phyloP scores from a whole-genome alignment of 2,113 vertebrate species.

The Serinus canaria region DNA sequence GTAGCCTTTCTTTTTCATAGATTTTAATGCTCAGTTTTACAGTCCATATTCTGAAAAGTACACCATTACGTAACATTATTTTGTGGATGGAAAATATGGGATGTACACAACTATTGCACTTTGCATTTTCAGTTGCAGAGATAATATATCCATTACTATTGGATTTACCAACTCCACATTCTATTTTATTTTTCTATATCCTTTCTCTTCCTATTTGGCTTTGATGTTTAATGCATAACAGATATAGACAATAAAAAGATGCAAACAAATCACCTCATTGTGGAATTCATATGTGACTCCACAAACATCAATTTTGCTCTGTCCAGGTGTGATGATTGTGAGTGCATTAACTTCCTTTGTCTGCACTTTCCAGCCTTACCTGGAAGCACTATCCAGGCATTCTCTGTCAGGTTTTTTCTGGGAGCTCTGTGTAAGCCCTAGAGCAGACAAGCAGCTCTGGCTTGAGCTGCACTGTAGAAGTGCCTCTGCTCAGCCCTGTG shows the following conservation, averaged over 20 bases:
- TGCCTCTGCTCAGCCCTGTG: neutral
- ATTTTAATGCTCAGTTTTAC: neutral
- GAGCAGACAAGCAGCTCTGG: neutral
- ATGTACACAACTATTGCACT: neutral
- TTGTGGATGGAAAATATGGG: neutral
- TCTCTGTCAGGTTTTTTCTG: neutral
- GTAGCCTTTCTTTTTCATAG: neutral
- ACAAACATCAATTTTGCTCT: neutral
- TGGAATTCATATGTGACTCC: neutral
- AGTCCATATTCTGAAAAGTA: neutral
- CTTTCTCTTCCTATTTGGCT: neutral
- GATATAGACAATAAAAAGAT: neutral
- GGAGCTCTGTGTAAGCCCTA: neutral
- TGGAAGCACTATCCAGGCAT: neutral
- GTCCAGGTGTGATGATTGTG: neutral
- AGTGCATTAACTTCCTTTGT: neutral
- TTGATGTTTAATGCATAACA: neutral
- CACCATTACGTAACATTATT: neutral
- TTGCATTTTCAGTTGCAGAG: neutral
- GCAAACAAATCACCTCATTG: neutral
- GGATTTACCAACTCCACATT: neutral
- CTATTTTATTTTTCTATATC: neutral
- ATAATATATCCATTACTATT: neutral
- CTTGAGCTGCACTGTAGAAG: neutral
- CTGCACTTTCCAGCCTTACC: neutral